Conservation (phyloP, 1,140 invertebrate species). For the Brachionus asplanchnoidis region DNA sequence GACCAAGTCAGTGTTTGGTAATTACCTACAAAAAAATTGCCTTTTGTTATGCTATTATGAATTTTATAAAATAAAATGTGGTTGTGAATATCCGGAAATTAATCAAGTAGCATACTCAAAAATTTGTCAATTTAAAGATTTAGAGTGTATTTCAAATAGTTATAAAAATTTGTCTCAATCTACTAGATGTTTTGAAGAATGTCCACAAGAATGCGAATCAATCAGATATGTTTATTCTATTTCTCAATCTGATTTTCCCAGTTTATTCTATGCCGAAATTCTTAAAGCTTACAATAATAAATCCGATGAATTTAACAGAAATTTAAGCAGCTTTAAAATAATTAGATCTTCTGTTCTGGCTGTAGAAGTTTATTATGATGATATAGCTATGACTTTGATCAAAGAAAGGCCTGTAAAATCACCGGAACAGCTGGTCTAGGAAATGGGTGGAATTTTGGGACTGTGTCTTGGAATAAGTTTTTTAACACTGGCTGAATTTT, state of each 20-base stretch:
- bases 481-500: not conserved
- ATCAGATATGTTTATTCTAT: not conserved
- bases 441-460: not conserved
- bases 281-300: no score
- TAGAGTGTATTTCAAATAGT: not conserved
- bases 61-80: not conserved
- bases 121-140: not conserved
- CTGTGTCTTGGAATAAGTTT: not conserved
- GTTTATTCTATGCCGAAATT: no score
- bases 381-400: not conserved
- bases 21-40: not conserved
- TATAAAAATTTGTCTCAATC: not conserved
- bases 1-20: not conserved
- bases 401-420: not conserved
- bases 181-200: not conserved
- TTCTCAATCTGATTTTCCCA: not conserved
- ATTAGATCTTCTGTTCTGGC: not conserved
- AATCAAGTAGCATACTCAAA: not conserved
- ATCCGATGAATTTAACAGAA: no score
- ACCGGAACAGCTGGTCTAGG: not conserved
- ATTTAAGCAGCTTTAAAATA: no score
- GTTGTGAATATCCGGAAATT: not conserved
- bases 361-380: not conserved
- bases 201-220: constrained; percentile 21
- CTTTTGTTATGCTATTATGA: not conserved